Percentiles rank a stretch among this genome's conserved stretches.
These are phyloP conservation scores for Stegostoma tigrinum DNA, from an alignment of 2,113 vertebrate genomes.

Conservation along the genomic window DNA sequence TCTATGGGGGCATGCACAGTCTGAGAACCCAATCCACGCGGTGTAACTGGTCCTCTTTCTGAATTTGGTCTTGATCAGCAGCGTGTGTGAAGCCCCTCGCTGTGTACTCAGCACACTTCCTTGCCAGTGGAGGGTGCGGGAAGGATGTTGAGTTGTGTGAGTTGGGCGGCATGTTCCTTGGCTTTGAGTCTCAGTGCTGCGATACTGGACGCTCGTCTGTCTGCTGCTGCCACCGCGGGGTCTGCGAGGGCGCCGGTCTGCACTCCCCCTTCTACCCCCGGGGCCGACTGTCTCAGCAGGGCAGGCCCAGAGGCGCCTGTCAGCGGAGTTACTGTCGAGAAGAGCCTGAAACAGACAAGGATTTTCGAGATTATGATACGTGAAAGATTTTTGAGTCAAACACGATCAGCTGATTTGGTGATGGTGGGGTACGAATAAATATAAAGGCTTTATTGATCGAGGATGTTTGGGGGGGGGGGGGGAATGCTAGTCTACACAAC, in stretches of 20 bases:
- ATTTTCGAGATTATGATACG: constrained; percentile 20
- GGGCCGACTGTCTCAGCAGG: constrained; percentile 76
- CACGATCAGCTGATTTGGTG: background rate
- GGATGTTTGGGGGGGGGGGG: background rate
- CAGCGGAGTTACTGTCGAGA: constrained; percentile 87
- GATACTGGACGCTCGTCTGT: constrained; percentile 88
- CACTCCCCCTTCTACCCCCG: constrained; percentile 69
- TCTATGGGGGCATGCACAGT: constrained; percentile 38
- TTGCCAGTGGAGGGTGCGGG: constrained; percentile 82
- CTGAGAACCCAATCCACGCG: constrained; percentile 40
- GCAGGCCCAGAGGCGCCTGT: constrained; percentile 87
- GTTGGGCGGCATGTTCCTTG: constrained; percentile 93
- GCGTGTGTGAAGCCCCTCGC: constrained; percentile 48
- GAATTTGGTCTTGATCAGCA: constrained; percentile 79
- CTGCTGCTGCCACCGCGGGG: constrained; percentile 68
- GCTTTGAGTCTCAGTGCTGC: constrained; percentile 90
- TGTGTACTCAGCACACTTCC: constrained; percentile 85
- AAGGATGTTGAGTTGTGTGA: constrained; percentile 96
- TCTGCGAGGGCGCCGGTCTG: constrained; percentile 60
- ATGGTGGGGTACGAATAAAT: background rate
- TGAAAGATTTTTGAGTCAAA: background rate
- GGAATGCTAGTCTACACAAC: background rate
- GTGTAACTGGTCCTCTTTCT: constrained; percentile 54
- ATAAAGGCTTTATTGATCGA: background rate
- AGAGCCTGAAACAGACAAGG: constrained; percentile 64